Evolutionary conservation across 2,797 vertebrate species (phyloP), one percentile per base, ranked within the genome.

Genomic region (Bradypodion ventrale): DNA sequence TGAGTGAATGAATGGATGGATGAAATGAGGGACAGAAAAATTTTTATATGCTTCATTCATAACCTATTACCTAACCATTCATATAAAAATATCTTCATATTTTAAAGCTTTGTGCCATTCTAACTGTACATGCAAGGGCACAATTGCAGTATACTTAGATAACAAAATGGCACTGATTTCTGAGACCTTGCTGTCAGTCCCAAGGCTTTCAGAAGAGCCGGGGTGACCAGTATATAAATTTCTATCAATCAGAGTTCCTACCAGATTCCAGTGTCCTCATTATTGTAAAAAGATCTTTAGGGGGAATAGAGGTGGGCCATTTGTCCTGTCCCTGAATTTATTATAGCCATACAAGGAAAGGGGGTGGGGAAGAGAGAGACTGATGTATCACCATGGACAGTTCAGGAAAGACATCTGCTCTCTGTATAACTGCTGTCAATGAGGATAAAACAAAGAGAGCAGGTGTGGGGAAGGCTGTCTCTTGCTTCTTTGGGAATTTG

Each of bases 361-460:
- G 46, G 52, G 4, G 52, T 15, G 19, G 52, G 13, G 13, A 37
- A 25, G 13, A 37, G 25, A 75, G 66, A 87, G 1, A 65, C 27
- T 65, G 37, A 86, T 84, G 78, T 87, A 66, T 88, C 70, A 84
- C 79, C 40, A 13, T 85, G 84, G 90, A 72, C 86, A 85, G 76
- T 78, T 90, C 84, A 85, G 0, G 79, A 81, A 90, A 93, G 85
- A 83, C 83, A 90, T 90, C 87, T 92, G 82, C 80, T 92, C 69
- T 52, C 8, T 80, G 83, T 75, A 84, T 63, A 88, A 69, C 77
- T 84, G 42, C 86, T 84, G 66, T 52, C 32, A 78, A 81, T 70
- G 52, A 70, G 73, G 49, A 68, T 68, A 75, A 75, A 85, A 42
- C 72, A 75, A 86, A 90, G 85, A 78, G 46, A 21, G 49, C 90